phyloP scores from a whole-genome alignment of 2,888 invertebrate species.

The Zhuqinia jingwanae region DNA sequence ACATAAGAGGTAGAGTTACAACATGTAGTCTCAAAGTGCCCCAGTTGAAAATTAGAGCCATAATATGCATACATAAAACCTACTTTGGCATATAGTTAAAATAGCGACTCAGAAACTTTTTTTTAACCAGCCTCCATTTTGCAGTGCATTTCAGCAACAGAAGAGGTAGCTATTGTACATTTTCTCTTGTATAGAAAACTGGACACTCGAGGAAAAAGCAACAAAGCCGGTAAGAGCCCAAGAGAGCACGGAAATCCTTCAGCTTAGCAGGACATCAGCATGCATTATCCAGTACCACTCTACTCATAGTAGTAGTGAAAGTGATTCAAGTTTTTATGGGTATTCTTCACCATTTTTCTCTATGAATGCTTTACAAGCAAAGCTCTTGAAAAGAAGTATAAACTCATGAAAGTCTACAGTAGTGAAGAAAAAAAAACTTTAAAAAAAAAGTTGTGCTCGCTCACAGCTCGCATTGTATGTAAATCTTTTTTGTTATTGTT shows the following conservation, averaged over 20 bases:
- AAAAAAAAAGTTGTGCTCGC: neutral
- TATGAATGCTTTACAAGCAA: neutral
- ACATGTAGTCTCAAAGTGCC: slow-evolving; percentile 30
- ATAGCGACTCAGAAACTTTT: neutral
- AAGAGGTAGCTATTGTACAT: neutral
- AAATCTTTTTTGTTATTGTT: neutral
- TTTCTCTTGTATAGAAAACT: neutral
- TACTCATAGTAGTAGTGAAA: neutral
- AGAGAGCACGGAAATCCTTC: slow-evolving; percentile 62
- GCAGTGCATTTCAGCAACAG: too few species aligned
- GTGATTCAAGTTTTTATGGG: neutral
- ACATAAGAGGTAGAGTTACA: neutral
- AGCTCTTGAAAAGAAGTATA: neutral
- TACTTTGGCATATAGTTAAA: neutral
- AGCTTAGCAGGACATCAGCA: slow-evolving; percentile 49
- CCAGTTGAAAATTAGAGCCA: neutral
- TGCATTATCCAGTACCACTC: slow-evolving; percentile 15
- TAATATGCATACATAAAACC: neutral
- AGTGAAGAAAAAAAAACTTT: neutral
- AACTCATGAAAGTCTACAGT: too few species aligned
- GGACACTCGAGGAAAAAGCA: slow-evolving; percentile 35
- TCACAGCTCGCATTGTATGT: neutral
- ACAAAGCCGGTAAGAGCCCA: slow-evolving; percentile 63
- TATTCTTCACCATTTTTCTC: slow-evolving; percentile 7
- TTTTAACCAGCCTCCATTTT: neutral